Percentiles rank a stretch among this genome's conserved stretches.
phyloP scores from a whole-genome alignment of 2,797 vertebrate species.

The Gambusia yucatana region DNA sequence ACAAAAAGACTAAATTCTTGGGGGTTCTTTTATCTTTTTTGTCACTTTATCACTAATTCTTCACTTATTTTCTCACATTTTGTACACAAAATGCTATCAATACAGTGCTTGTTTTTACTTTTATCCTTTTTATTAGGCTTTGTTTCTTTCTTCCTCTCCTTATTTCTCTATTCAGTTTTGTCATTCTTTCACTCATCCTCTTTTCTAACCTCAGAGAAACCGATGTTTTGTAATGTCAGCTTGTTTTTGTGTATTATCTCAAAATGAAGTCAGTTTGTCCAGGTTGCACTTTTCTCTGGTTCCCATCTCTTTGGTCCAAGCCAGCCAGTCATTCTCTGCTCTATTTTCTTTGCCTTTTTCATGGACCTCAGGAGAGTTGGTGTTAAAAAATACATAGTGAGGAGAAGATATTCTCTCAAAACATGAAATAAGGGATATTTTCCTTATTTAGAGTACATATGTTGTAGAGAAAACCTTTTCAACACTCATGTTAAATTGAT shows the following conservation, averaged over 20 bases:
- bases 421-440: slow-evolving; percentile 73
- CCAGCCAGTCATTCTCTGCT: slow-evolving; percentile 5
- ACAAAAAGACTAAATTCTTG: slow-evolving; percentile 30
- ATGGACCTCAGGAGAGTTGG: slow-evolving; percentile 73
- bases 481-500: slow-evolving; percentile 63
- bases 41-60: slow-evolving; percentile 42
- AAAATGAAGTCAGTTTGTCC: slow-evolving; percentile 68
- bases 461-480: slow-evolving; percentile 59
- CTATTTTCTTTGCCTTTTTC: slow-evolving; percentile 43
- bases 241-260: slow-evolving; percentile 41
- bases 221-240: slow-evolving; percentile 39
- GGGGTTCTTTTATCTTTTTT: too few relatives aligned
- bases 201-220: slow-evolving; percentile 31
- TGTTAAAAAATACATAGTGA: slow-evolving; percentile 71
- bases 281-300: slow-evolving; percentile 44
- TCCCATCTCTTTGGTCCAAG: slow-evolving; percentile 25
- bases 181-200: slow-evolving; percentile 16
- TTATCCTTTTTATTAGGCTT: slow-evolving; percentile 35
- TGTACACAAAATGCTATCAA: slow-evolving; percentile 37
- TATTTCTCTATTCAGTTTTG: slow-evolving; percentile 21
- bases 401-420: slow-evolving; percentile 57
- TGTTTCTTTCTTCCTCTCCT: slow-evolving; percentile 34
- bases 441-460: slow-evolving; percentile 78
- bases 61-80: slow-evolving; percentile 39
- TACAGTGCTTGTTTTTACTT: slow-evolving; percentile 31